These are phyloP conservation scores for Aurelia sp. DNA, from an alignment of 30 jellyfish, hydroid and myxozoan species.

Conservation along the genomic window DNA sequence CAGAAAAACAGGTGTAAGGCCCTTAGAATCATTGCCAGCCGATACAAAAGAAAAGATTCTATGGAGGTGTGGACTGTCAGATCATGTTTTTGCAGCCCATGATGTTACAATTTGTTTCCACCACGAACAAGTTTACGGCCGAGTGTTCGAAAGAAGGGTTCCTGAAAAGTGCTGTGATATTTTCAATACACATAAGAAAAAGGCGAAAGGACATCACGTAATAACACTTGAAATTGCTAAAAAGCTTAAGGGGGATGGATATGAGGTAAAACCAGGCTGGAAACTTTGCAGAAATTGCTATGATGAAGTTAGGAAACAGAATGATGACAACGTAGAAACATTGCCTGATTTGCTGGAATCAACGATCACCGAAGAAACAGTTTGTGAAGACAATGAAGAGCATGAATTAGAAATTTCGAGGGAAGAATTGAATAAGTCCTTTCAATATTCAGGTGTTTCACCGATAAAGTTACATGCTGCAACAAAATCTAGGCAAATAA, in stretches of 20 bases:
- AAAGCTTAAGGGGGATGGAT: background rate
- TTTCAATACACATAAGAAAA: conserved; percentile 3
- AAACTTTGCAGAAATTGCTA: conserved; percentile 9
- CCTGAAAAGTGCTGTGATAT: conserved; percentile 20
- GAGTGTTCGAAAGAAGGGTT: background rate
- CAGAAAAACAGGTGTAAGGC: conserved; percentile 8
- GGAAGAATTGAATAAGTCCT: background rate
- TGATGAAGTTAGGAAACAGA: background rate
- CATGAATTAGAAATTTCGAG: background rate
- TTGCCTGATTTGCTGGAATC: background rate
- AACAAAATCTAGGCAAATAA: background rate
- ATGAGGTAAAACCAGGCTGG: conserved; percentile 15
- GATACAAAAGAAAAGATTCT: background rate
- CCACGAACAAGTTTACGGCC: background rate
- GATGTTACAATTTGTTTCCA: background rate
- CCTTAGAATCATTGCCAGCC: background rate
- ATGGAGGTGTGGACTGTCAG: conserved; percentile 7
- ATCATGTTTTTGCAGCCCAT: background rate
- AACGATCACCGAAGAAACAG: background rate
- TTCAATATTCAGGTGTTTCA: conserved; percentile 3
- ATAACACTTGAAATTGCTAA: conserved; percentile 16
- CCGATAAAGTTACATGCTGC: background rate
- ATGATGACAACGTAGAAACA: background rate
- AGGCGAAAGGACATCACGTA: background rate
- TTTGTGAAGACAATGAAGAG: background rate